phyloP scores from a whole-genome alignment of 2,113 vertebrate genomes.

The Callopanchax toddi region DNA sequence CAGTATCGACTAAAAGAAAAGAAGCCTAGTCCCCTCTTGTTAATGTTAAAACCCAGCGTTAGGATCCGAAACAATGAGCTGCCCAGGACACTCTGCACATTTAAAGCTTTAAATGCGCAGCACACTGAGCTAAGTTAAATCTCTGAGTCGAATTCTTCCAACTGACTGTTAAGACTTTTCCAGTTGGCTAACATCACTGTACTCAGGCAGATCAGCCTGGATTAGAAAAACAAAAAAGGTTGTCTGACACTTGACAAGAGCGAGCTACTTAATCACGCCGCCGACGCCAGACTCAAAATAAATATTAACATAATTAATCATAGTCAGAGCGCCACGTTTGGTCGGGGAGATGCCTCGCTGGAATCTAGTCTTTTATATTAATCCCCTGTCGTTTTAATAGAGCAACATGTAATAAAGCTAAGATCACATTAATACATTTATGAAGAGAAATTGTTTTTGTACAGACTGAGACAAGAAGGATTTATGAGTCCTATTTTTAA shows the following conservation, averaged over 20 bases:
- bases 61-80: not conserved
- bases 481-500: not conserved
- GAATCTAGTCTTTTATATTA: constrained; percentile 42
- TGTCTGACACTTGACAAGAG: constrained; percentile 67
- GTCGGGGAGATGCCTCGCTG: constrained; percentile 60
- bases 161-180: constrained; percentile 49
- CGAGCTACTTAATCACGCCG: constrained; percentile 69
- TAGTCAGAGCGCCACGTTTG: constrained; percentile 67
- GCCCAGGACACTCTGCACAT: not conserved
- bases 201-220: constrained; percentile 52
- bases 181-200: constrained; percentile 23
- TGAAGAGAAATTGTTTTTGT: not conserved
- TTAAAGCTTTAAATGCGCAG: constrained; percentile 14
- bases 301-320: constrained; percentile 83
- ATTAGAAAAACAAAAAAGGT: constrained; percentile 48
- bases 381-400: constrained; percentile 39
- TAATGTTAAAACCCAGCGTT: not conserved
- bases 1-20: not conserved
- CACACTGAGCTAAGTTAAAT: constrained; percentile 25
- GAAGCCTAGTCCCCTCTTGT: not conserved
- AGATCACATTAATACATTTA: not conserved
- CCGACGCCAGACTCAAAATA: constrained; percentile 66
- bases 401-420: not conserved
- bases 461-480: not conserved
- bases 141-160: constrained; percentile 36